Evolutionary conservation across 2,888 invertebrate species (phyloP).

Genomic region (Pollenia angustigena): DNA sequence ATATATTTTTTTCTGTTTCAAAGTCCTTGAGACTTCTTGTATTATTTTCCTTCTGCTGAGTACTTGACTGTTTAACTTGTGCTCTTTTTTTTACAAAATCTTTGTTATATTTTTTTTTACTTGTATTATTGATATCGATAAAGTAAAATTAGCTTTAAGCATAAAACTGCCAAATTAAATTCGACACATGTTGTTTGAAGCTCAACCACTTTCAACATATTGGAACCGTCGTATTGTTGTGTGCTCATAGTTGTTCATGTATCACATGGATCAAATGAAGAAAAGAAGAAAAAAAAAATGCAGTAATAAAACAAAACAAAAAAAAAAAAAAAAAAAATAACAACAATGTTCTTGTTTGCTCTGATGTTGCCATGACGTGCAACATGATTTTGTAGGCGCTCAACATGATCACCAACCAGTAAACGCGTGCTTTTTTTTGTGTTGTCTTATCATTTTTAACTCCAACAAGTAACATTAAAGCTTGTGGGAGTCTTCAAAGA

Average conservation of each 20-base stretch:
- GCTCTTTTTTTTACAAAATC: background rate
- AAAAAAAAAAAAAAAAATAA: too few relatives aligned
- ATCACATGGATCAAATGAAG: conserved; percentile 56
- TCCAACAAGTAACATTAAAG: conserved; percentile 34
- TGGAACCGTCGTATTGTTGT: conserved; percentile 21
- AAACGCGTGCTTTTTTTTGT: conserved; percentile 50
- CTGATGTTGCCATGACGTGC: conserved; percentile 79
- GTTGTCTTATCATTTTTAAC: conserved; percentile 22
- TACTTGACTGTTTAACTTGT: conserved; percentile 21
- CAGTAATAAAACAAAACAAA: conserved; percentile 13
- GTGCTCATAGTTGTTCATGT: conserved; percentile 42
- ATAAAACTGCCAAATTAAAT: conserved; percentile 73
- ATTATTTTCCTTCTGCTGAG: conserved; percentile 34
- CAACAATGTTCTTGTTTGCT: conserved; percentile 57
- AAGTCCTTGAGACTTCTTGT: conserved; percentile 72
- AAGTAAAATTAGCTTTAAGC: conserved; percentile 72
- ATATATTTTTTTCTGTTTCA: conserved; percentile 26
- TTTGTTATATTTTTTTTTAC: conserved; percentile 1
- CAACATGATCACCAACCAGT: conserved; percentile 82
- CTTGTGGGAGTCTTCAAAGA: conserved; percentile 65
- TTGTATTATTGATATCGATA: conserved; percentile 68
- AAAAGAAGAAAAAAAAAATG: conserved; percentile 20
- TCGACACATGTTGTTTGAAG: conserved; percentile 72
- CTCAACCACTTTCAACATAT: conserved; percentile 44
- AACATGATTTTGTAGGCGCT: conserved; percentile 84